Evolutionary conservation across 2,113 vertebrate genomes (phyloP), one percentile per base, ranked within the genome.

Genomic region (Stercorarius parasiticus): DNA sequence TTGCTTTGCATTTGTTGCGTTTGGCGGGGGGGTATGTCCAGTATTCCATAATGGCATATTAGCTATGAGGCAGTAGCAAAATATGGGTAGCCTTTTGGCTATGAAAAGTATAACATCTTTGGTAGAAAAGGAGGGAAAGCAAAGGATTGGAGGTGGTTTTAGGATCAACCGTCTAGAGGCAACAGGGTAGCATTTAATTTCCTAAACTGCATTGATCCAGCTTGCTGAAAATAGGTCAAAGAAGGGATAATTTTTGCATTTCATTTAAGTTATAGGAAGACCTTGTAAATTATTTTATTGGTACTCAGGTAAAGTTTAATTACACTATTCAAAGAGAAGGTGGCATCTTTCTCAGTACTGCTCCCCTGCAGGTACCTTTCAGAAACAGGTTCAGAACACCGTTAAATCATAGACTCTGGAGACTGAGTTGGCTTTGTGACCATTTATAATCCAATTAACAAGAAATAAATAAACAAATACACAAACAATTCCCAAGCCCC

Each of bases 381-480:
- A 79, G 64, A 92, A 79, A 80, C 30, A 86, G 64, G 58, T 86
- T 88, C 82, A 61, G 72, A 85, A 43, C 19, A 17, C 90, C 6
- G 32, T 94, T 97, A 94, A 95, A 86, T 93, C 18, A 64, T 18
- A 10, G 32, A 5, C 94, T 83, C 50, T 92, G 64, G 90, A 82
- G 66, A 94, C 38, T 86, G 83, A 50, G 45, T 77, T 91, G 73
- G 73, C 40, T 94, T 69, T 82, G 30, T 89, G 67, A 92, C 79
- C 83, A 91, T 93, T 97, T 90, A 91, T 95, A 97, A 96, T 87
- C 50, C 56, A 96, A 94, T 97, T 97, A 92, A 90, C 85, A 90
- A 78, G 43, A 93, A 96, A 96, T 74, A 97, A 97, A 95, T 86
- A 94, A 94, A 89, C 47, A 93, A 83, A 86, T 43, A 82, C 65